phyloP scores from a whole-genome alignment of 1,140 invertebrate species.

The Pseudomyrmex flavicornis region DNA sequence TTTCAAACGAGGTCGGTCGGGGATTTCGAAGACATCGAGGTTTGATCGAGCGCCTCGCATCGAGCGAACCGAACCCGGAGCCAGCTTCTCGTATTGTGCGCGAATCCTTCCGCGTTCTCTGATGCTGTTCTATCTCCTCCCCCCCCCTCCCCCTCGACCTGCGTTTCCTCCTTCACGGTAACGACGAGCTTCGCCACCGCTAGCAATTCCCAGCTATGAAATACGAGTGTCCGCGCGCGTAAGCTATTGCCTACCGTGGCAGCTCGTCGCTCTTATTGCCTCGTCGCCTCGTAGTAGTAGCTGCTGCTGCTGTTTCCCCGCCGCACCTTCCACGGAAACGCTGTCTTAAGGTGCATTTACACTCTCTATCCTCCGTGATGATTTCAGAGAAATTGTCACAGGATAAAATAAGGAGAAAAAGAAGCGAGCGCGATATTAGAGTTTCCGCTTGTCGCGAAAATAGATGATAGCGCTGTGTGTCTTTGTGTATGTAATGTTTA shows the following conservation, averaged over 20 bases:
- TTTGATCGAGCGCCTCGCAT: constrained; percentile 35
- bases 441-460: constrained; percentile 5
- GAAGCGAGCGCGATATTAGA: constrained; percentile 23
- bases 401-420: neutral
- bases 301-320: constrained; percentile 4
- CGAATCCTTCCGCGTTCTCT: neutral
- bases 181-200: constrained; percentile 33
- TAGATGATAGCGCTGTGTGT: constrained; percentile 1
- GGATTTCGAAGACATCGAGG: constrained; percentile 38
- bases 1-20: neutral
- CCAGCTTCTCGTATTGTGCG: constrained; percentile 38
- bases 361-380: constrained; percentile 6
- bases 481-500: neutral
- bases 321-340: constrained; percentile 12
- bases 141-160: neutral
- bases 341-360: constrained; percentile 3
- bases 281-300: constrained; percentile 15
- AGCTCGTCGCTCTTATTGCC: constrained; percentile 57
- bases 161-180: constrained; percentile 27
- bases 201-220: constrained; percentile 63
- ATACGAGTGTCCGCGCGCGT: constrained; percentile 60
- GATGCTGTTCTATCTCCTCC: neutral
- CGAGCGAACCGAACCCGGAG: neutral
- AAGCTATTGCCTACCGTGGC: constrained; percentile 56
- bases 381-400: constrained; percentile 25